Conservation (phyloP, 1,140 invertebrate species). For the Drosophila auraria region DNA sequence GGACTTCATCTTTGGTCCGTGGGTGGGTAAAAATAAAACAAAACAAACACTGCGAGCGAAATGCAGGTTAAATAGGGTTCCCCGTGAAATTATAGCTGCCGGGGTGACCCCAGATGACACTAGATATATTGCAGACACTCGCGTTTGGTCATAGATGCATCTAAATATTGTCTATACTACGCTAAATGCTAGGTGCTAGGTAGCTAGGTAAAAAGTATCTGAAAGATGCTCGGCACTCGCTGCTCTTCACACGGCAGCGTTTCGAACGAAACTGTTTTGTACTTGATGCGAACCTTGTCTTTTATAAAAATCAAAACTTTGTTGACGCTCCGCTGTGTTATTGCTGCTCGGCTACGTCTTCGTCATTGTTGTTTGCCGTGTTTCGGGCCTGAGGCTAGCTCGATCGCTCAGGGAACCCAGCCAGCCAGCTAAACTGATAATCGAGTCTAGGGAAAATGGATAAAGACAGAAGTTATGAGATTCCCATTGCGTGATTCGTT, state of each 20-base stretch:
- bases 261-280: constrained; percentile 76
- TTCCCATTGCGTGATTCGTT: constrained; percentile 39
- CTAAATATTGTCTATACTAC: constrained; percentile 2
- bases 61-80: constrained; percentile 12
- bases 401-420: constrained; percentile 22
- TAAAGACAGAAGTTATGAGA: constrained; percentile 3
- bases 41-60: constrained; percentile 20
- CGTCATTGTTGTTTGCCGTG: constrained; percentile 26
- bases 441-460: constrained; percentile 29
- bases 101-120: constrained; percentile 9
- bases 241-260: constrained; percentile 62
- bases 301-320: constrained; percentile 76
- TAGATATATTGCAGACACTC: constrained; percentile 7
- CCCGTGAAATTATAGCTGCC: neutral
- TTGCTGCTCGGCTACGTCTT: constrained; percentile 33
- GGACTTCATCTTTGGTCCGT: constrained; percentile 61
- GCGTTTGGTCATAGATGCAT: constrained; percentile 13
- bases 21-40: neutral
- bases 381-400: constrained; percentile 18
- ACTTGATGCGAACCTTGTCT: constrained; percentile 76
- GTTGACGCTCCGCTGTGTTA: constrained; percentile 33
- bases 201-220: constrained; percentile 14
- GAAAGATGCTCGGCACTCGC: constrained; percentile 14
- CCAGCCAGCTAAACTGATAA: constrained; percentile 37
- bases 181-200: neutral